A percentile compares a stretch with the other conserved stretches of the same genome.
phyloP scores from a whole-genome alignment of 2,797 vertebrate genomes.

The Danio aesculapii region DNA sequence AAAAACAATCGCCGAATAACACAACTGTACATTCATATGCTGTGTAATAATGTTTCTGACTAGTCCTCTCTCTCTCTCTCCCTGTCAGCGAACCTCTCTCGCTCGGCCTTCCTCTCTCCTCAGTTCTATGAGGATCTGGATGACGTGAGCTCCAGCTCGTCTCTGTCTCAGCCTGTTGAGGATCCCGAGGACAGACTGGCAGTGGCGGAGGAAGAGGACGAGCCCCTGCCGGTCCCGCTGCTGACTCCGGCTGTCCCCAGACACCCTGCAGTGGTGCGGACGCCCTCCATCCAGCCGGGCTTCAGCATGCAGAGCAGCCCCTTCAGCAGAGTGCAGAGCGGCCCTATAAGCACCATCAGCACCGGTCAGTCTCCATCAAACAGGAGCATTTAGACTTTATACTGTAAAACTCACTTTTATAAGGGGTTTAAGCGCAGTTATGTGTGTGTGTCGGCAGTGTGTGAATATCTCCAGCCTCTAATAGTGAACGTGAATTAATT shows the following conservation, averaged over 20 bases:
- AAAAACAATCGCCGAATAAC: too few relatives aligned
- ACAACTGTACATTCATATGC: too few relatives aligned
- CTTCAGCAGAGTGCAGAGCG: conserved; percentile 80
- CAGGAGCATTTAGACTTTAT: too few relatives aligned
- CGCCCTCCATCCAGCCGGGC: conserved; percentile 87
- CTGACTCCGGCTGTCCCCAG: conserved; percentile 71
- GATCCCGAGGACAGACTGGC: conserved; percentile 82
- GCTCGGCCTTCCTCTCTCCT: conserved; percentile 93
- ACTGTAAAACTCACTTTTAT: too few relatives aligned
- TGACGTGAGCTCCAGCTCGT: conserved; percentile 90
- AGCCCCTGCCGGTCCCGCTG: conserved; percentile 58
- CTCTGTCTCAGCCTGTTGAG: conserved; percentile 81
- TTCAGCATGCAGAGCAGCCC: conserved; percentile 79
- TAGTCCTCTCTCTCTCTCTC: conserved; percentile 7
- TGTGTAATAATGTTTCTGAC: too few relatives aligned
- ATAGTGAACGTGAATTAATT: too few relatives aligned
- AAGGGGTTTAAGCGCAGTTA: too few relatives aligned
- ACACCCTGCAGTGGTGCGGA: conserved; percentile 90
- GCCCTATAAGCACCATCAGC: conserved; percentile 70
- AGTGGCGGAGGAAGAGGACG: conserved; percentile 71
- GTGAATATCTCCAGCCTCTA: too few relatives aligned
- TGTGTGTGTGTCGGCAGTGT: too few relatives aligned
- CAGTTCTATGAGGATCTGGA: conserved; percentile 94
- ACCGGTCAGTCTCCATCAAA: conserved; percentile 74
- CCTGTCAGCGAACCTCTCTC: conserved; percentile 86